Evolutionary conservation across 2,888 invertebrate species (phyloP).

Genomic region (Sicus ferrugineus): DNA sequence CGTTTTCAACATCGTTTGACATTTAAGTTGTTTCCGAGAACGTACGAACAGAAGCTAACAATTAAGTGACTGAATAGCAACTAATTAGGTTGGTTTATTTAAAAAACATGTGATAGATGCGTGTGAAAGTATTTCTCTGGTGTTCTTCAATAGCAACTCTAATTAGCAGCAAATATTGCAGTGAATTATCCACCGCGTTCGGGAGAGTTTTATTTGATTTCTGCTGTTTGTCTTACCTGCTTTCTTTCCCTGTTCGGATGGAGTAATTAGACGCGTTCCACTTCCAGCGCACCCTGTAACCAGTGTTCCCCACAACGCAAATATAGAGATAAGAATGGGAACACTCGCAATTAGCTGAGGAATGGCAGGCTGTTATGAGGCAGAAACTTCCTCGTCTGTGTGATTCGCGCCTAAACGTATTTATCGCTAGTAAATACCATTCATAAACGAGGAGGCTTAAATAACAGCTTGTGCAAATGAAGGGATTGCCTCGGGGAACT

Average conservation of each 20-base stretch:
- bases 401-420: too few species aligned
- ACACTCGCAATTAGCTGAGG: too few species aligned
- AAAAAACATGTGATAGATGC: too few species aligned
- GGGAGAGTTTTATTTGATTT: background rate
- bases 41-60: too few species aligned
- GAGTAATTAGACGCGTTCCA: background rate
- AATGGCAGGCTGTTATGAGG: too few species aligned
- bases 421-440: too few species aligned
- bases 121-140: background rate
- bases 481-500: too few species aligned
- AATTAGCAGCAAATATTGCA: background rate
- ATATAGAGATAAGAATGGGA: background rate
- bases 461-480: too few species aligned
- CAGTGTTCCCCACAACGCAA: background rate
- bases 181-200: background rate
- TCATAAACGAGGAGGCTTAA: too few species aligned
- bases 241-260: background rate
- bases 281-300: background rate
- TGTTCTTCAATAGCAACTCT: background rate
- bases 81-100: too few species aligned
- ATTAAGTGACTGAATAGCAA: too few species aligned
- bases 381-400: too few species aligned
- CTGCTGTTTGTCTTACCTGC: background rate
- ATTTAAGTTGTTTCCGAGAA: background rate
- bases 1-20: background rate